A percentile compares a stretch with the other conserved stretches of the same genome.
phyloP scores from a whole-genome alignment of 2,888 invertebrate genomes.

The Drosophila niveifrons region DNA sequence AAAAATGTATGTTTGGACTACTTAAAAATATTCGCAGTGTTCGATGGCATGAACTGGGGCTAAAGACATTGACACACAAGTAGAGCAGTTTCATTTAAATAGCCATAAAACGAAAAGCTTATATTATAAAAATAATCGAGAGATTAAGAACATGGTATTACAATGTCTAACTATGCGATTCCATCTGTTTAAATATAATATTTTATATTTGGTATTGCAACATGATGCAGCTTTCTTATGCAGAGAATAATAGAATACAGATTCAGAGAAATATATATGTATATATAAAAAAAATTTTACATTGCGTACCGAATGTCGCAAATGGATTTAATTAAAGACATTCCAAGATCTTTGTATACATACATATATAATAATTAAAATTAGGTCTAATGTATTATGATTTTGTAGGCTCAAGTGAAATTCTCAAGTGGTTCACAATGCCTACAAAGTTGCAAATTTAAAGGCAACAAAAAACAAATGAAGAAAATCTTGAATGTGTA shows the following conservation, averaged over 20 bases:
- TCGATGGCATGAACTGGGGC: slow-evolving; percentile 3
- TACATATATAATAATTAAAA: slow-evolving; percentile 16
- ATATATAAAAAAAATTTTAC: slow-evolving; percentile 7
- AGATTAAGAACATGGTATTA: slow-evolving; percentile 18
- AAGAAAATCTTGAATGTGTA: background rate
- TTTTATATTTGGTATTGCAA: slow-evolving; percentile 19
- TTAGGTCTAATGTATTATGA: slow-evolving; percentile 23
- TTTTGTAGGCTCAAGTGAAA: slow-evolving; percentile 40
- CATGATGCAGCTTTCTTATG: background rate
- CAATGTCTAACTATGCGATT: slow-evolving; percentile 22
- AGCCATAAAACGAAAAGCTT: slow-evolving; percentile 38
- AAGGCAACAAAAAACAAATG: background rate
- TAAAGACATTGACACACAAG: slow-evolving; percentile 23
- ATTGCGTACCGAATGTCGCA: slow-evolving; percentile 25
- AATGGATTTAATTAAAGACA: slow-evolving; percentile 52
- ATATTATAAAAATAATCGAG: slow-evolving; percentile 15
- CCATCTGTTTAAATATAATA: background rate
- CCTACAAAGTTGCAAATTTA: slow-evolving; percentile 9
- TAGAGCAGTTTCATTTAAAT: slow-evolving; percentile 26
- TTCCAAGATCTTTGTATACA: slow-evolving; percentile 26
- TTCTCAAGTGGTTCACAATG: slow-evolving; percentile 48
- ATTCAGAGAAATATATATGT: slow-evolving; percentile 10
- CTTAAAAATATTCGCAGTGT: slow-evolving; percentile 6
- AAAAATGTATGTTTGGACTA: slow-evolving; percentile 16
- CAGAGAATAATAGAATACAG: slow-evolving; percentile 7